Evolutionary conservation across 2,113 vertebrate species (phyloP).

Genomic region (Muntiacus muntjak): DNA sequence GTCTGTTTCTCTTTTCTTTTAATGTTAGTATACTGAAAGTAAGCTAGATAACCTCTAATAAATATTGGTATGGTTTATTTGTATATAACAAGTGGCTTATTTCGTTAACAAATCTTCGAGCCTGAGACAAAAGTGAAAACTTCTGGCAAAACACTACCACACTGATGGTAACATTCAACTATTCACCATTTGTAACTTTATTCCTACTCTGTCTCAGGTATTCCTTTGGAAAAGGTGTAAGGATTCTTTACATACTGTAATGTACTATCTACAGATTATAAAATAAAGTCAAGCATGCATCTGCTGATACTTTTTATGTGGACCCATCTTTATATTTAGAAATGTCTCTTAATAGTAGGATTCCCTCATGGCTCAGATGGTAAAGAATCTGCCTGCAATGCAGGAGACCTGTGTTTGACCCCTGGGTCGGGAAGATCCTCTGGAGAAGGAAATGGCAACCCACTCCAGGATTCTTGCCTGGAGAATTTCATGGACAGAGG

Average conservation of each 20-base stretch:
- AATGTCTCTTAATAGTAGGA: neutral
- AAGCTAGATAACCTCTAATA: neutral
- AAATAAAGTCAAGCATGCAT: neutral
- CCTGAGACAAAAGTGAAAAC: neutral
- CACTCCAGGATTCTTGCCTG: neutral
- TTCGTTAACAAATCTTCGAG: neutral
- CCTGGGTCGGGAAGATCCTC: neutral
- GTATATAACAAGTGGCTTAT: neutral
- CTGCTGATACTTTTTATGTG: neutral
- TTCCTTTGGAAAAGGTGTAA: neutral
- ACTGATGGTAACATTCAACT: neutral
- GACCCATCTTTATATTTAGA: neutral
- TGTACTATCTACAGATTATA: neutral
- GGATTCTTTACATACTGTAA: neutral
- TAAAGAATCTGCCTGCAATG: neutral
- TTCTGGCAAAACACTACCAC: neutral
- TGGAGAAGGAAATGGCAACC: neutral
- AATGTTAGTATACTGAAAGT: neutral
- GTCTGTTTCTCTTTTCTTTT: neutral
- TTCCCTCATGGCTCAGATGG: neutral
- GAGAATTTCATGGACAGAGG: neutral
- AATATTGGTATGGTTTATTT: neutral
- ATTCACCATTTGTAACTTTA: neutral
- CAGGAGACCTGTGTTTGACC: neutral
- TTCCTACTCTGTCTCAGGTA: neutral